Base-by-base conservation (phyloP, 2,113 vertebrate species). In the Lophius piscatorius region DNA sequence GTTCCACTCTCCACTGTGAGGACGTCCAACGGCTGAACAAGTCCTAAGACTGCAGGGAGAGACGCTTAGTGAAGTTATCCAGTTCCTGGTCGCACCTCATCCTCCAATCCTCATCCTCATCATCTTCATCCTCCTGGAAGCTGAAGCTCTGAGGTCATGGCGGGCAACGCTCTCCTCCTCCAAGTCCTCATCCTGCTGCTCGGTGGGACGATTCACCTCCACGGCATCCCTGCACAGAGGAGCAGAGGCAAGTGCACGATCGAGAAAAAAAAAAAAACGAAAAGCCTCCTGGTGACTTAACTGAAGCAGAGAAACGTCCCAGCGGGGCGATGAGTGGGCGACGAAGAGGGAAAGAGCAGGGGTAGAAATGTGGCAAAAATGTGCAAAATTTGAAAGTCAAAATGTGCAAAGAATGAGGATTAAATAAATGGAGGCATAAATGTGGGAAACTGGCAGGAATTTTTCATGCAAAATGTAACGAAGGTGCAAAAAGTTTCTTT, bases 241-340 rank as follows among this genome's bases (percentile, higher is more conserved):
- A 91, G 92, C 85, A 92, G 93, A 98, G 94, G 95, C 93, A 94
- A 96, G 95, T 96, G 51, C 51, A 55, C 2, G 6, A n/a, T n/a
- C n/a, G n/a, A n/a, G n/a, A n/a, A n/a, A n/a, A n/a, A n/a, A n/a
- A n/a, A n/a, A n/a, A n/a, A n/a, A n/a, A n/a, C n/a, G n/a, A n/a
- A n/a, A n/a, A n/a, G n/a, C n/a, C n/a, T n/a, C n/a, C n/a, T n/a
- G n/a, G n/a, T n/a, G n/a, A n/a, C n/a, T n/a, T n/a, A n/a, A n/a
- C n/a, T n/a, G n/a, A n/a, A n/a, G n/a, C n/a, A n/a, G n/a, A n/a
- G n/a, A n/a, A n/a, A n/a, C n/a, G n/a, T n/a, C n/a, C n/a, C n/a
- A n/a, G n/a, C n/a, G n/a, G n/a, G n/a, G n/a, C n/a, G n/a, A n/a
- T n/a, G n/a, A n/a, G n/a, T n/a, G n/a, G n/a, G n/a, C n/a, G n/a